Conservation (phyloP, 2,113 vertebrate genomes). For the Vimba vimba region DNA sequence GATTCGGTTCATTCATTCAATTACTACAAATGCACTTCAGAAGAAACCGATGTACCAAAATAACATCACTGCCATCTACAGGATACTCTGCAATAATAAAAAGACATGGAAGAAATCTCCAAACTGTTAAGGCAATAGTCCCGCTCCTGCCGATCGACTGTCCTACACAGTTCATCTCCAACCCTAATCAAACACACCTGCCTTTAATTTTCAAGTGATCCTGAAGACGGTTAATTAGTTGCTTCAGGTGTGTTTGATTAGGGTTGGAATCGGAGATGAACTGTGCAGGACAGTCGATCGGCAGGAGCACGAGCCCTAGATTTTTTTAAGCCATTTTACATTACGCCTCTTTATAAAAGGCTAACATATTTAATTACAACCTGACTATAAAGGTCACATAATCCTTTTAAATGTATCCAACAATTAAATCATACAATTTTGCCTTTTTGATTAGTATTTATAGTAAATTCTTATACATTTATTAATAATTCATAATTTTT, state of each 20-base stretch:
- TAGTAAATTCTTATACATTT: neutral
- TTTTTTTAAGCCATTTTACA: neutral
- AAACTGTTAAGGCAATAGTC: neutral
- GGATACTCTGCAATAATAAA: conserved; percentile 5
- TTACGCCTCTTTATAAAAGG: neutral
- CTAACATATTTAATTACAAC: neutral
- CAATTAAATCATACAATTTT: neutral
- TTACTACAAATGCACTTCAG: neutral
- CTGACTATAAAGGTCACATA: neutral
- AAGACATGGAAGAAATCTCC: neutral
- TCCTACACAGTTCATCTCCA: too few species aligned
- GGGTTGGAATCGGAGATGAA: too few species aligned
- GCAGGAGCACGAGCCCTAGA: too few species aligned
- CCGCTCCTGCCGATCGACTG: too few species aligned
- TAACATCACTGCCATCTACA: neutral
- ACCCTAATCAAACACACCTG: too few species aligned
- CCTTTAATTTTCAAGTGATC: too few species aligned
- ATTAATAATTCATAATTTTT: neutral
- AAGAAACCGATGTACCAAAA: neutral
- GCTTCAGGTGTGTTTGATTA: too few species aligned
- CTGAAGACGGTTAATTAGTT: too few species aligned
- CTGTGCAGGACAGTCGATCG: too few species aligned
- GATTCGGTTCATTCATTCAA: neutral
- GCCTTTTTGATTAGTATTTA: neutral
- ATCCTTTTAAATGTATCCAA: neutral